Percentiles rank a stretch among this genome's conserved stretches.
These are phyloP conservation scores for Porphyrio hochstetteri DNA, from an alignment of 2,113 vertebrate species.

Conservation along the genomic window DNA sequence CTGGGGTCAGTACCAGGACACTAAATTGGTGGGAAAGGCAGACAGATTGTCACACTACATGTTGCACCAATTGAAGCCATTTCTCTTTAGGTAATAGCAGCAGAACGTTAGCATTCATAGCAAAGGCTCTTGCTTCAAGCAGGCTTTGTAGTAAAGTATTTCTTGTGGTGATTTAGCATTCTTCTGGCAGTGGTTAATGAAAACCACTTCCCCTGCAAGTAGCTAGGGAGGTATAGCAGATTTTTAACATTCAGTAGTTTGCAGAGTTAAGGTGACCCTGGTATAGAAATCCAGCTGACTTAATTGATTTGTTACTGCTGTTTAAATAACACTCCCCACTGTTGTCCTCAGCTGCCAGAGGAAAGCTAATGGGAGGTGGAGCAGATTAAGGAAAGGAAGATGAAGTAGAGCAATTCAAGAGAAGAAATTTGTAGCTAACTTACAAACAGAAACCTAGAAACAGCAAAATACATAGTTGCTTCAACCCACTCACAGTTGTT, in stretches of 20 bases:
- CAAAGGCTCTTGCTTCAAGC: background rate
- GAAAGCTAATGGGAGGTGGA: background rate
- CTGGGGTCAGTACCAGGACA: background rate
- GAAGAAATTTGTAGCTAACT: background rate
- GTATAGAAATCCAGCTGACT: slow-evolving; percentile 1
- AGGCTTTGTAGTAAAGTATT: background rate
- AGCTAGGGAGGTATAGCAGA: background rate
- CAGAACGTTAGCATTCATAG: background rate
- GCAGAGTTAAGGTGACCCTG: slow-evolving; percentile 16
- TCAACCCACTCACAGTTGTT: background rate
- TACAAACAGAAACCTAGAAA: background rate
- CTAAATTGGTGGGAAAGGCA: background rate
- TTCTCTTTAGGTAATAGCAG: background rate
- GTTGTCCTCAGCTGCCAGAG: background rate
- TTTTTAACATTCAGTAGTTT: background rate
- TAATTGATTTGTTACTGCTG: slow-evolving; percentile 12
- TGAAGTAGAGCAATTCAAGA: background rate
- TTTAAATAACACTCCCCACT: background rate
- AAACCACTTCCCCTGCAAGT: background rate
- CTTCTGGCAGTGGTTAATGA: background rate
- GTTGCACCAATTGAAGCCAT: background rate
- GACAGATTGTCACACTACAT: background rate
- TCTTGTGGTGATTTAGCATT: background rate
- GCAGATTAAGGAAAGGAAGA: background rate
- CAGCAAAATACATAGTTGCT: background rate